phyloP scores from a whole-genome alignment of 2,113 vertebrate genomes.

The Hippoglossus stenolepis region DNA sequence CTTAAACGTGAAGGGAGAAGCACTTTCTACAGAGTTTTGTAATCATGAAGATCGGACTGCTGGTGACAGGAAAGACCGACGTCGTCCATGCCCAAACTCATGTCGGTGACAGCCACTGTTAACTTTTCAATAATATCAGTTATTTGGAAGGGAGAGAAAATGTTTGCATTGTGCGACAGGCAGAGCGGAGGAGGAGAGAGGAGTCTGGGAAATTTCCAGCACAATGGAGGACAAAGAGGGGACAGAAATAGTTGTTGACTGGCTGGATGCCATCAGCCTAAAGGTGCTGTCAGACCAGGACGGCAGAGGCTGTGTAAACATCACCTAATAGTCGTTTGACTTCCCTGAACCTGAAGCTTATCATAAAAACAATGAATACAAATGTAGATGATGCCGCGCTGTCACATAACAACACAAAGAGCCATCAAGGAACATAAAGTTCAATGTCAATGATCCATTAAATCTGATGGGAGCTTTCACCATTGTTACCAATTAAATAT shows the following conservation, averaged over 20 bases:
- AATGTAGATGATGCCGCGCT: not conserved
- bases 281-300: conserved; percentile 10
- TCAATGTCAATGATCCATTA: not conserved
- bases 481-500: not conserved
- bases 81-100: not conserved
- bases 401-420: not conserved
- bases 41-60: not conserved
- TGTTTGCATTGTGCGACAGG: not conserved
- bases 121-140: not conserved
- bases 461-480: not conserved
- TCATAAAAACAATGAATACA: not conserved
- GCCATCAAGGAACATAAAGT: not conserved
- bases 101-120: not conserved
- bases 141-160: not conserved
- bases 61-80: not conserved
- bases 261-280: conserved; percentile 13
- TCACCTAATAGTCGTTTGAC: not conserved
- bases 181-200: not conserved
- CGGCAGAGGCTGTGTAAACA: conserved; percentile 7
- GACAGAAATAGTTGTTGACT: conserved; percentile 5
- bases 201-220: not conserved
- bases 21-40: not conserved
- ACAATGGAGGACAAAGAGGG: conserved; percentile 13
- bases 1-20: not conserved
- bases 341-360: not conserved